Percentiles rank a stretch among this genome's conserved stretches.
Conservation (phyloP, 2,113 vertebrate genomes). For the Phaetusa simplex region DNA sequence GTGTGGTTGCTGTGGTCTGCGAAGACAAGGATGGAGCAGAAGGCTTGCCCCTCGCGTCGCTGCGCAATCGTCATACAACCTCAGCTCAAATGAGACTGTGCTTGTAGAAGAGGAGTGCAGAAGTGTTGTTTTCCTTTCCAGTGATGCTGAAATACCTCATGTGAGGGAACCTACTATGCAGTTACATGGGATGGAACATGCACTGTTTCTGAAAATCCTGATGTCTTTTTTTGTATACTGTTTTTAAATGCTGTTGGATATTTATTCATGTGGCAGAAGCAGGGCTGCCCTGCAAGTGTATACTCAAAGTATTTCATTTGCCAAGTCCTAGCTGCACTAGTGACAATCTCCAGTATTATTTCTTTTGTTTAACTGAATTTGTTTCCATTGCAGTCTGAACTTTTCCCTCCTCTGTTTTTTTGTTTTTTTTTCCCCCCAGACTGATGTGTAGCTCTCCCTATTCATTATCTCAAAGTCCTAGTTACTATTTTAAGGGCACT, state of each 20-base stretch:
- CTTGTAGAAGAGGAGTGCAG: not conserved
- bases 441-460: not conserved
- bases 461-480: not conserved
- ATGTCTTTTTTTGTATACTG: rapidly evolving
- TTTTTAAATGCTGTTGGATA: not conserved
- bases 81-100: not conserved
- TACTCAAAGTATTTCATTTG: not conserved
- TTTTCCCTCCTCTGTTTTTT: not conserved
- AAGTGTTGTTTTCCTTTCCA: not conserved
- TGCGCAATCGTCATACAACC: rapidly evolving
- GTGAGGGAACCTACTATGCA: not conserved
- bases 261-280: slow-evolving; percentile 9
- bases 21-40: not conserved
- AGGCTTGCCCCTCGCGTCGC: rapidly evolving
- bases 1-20: not conserved
- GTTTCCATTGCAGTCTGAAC: not conserved
- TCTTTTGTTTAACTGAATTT: not conserved
- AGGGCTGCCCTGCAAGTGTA: not conserved
- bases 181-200: not conserved
- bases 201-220: not conserved
- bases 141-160: not conserved
- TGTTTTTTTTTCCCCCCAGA: too few species aligned
- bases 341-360: slow-evolving; percentile 56
- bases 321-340: slow-evolving; percentile 1
- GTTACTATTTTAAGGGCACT: not conserved